Conservation (phyloP, 2,797 vertebrate genomes). For the Tolypeutes matacus region DNA sequence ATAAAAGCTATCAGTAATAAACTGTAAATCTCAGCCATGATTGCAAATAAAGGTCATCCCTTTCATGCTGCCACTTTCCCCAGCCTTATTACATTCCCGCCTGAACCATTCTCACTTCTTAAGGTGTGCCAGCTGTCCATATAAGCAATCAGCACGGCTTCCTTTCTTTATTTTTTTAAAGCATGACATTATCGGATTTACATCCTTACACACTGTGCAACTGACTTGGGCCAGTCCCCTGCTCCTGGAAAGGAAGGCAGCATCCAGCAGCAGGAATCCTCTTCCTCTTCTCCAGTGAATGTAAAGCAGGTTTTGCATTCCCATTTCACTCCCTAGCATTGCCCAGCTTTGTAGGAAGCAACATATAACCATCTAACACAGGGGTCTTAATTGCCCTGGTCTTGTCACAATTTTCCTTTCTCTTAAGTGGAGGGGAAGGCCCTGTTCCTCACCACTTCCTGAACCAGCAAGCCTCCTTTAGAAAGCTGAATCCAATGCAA, state of each 20-base stretch:
- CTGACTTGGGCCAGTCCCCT: slow-evolving; percentile 80
- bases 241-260: slow-evolving; percentile 74
- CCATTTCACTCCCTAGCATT: background rate
- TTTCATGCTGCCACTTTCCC: slow-evolving; percentile 90
- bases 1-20: slow-evolving; percentile 95
- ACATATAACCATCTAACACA: background rate
- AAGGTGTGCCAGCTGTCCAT: slow-evolving; percentile 88
- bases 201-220: slow-evolving; percentile 77
- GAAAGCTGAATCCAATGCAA: background rate
- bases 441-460: background rate
- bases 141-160: slow-evolving; percentile 83
- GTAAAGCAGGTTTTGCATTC: slow-evolving; percentile 74
- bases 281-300: slow-evolving; percentile 78
- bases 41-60: slow-evolving; percentile 94
- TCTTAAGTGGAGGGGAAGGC: background rate
- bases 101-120: slow-evolving; percentile 87
- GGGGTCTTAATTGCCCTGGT: background rate
- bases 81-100: slow-evolving; percentile 89
- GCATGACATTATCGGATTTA: slow-evolving; percentile 84
- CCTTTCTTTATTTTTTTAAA: slow-evolving; percentile 80
- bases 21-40: slow-evolving; percentile 94
- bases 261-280: slow-evolving; percentile 75
- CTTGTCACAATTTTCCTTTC: fast-evolving
- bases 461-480: background rate
- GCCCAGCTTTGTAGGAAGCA: background rate